phyloP scores from a whole-genome alignment of 2,888 invertebrate species.

The Lasiommata megera region DNA sequence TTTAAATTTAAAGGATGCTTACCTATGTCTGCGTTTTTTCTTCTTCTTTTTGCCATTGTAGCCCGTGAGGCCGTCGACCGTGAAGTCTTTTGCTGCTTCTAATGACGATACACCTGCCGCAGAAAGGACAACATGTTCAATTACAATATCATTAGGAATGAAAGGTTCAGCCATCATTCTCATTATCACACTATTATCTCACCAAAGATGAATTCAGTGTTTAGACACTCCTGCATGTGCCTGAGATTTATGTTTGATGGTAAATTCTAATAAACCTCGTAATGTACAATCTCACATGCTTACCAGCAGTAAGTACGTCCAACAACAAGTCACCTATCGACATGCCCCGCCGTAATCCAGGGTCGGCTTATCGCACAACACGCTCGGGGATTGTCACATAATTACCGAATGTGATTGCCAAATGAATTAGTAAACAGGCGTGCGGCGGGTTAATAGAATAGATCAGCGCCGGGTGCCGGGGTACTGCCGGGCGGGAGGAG shows the following conservation, averaged over 20 bases:
- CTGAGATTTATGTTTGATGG: no score
- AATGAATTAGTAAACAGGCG: conserved; percentile 73
- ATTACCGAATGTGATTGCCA: conserved; percentile 74
- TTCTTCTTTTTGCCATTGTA: conserved; percentile 96
- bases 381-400: conserved; percentile 60
- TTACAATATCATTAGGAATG: background rate
- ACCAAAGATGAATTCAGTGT: no score
- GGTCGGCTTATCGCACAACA: conserved; percentile 22
- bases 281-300: no score
- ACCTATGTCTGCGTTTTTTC: conserved; percentile 95
- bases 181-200: no score
- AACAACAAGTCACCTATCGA: conserved; percentile 23
- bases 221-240: no score
- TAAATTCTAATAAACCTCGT: no score
- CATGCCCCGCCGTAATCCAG: conserved; percentile 17
- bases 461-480: conserved; percentile 33
- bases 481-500: conserved; percentile 30
- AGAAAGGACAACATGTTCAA: conserved; percentile 9
- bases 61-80: conserved; percentile 89
- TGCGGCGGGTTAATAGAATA: conserved; percentile 57
- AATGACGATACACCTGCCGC: conserved; percentile 85
- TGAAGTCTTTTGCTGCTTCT: conserved; percentile 91
- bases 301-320: no score
- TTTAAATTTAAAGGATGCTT: conserved; percentile 49
- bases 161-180: no score